Evolutionary conservation across 2,888 invertebrate genomes (phyloP).

Genomic region (Erpobdella octoculata): DNA sequence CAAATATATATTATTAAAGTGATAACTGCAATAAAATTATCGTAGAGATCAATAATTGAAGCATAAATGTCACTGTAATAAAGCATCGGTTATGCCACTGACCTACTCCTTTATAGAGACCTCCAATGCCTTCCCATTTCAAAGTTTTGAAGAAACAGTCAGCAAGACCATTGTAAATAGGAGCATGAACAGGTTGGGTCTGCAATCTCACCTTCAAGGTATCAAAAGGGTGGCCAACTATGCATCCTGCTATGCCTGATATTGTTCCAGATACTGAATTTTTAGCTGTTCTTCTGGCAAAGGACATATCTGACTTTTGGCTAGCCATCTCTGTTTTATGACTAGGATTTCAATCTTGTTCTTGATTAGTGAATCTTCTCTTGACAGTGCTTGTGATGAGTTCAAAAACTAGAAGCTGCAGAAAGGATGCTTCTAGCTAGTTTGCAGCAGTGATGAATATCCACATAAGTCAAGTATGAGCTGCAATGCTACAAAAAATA

Average conservation of each 20-base stretch:
- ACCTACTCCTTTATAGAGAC: constrained; percentile 39
- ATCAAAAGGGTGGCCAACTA: constrained; percentile 39
- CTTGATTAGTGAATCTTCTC: no score
- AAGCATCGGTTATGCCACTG: no score
- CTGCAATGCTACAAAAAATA: no score
- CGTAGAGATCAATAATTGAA: no score
- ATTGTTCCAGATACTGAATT: constrained; percentile 36
- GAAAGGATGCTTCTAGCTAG: no score
- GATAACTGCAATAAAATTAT: no score
- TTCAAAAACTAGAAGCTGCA: no score
- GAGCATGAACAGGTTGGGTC: constrained; percentile 37
- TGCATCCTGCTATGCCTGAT: constrained; percentile 36
- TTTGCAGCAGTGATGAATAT: no score
- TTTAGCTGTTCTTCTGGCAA: constrained; percentile 34
- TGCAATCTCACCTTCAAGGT: constrained; percentile 38
- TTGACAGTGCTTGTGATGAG: no score
- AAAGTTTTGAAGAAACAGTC: constrained; percentile 39
- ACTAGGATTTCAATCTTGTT: background rate
- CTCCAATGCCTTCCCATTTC: constrained; percentile 39
- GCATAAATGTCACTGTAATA: no score
- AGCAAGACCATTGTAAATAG: constrained; percentile 36
- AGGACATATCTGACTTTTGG: constrained; percentile 18
- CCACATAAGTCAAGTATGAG: no score
- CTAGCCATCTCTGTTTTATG: constrained; percentile 12
- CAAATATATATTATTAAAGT: no score